phyloP scores from a whole-genome alignment of 2,113 vertebrate genomes.

The Nettapus auritus region DNA sequence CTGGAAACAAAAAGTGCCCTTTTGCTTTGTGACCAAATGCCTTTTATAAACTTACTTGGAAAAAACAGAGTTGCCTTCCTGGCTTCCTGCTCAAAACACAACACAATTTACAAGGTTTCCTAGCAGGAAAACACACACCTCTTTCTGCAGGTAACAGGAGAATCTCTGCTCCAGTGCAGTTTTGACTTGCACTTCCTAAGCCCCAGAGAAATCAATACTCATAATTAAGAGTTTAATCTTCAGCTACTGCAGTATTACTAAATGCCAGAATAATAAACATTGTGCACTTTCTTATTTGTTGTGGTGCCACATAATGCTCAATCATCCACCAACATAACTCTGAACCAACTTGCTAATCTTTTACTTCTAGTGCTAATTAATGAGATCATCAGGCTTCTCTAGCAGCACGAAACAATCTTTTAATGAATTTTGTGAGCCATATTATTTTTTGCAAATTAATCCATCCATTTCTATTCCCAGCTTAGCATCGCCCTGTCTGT shows the following conservation, averaged over 20 bases:
- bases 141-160: background rate
- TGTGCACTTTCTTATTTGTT: background rate
- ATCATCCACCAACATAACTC: background rate
- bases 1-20: background rate
- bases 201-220: background rate
- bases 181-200: background rate
- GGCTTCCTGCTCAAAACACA: background rate
- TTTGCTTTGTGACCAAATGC: background rate
- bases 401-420: background rate
- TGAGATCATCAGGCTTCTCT: background rate
- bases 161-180: background rate
- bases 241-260: background rate
- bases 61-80: background rate
- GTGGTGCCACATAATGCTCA: background rate
- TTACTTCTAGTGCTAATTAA: conserved; percentile 1
- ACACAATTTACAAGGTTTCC: background rate
- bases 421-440: background rate
- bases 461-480: background rate
- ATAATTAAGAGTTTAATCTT: conserved; percentile 1
- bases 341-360: background rate
- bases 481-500: background rate
- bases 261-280: background rate
- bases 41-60: background rate
- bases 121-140: background rate
- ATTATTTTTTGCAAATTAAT: background rate